A percentile compares a stretch with the other conserved stretches of the same genome.
These are phyloP conservation scores for Xyliphius kryptos DNA, from an alignment of 2,113 vertebrate genomes.

Conservation along the genomic window DNA sequence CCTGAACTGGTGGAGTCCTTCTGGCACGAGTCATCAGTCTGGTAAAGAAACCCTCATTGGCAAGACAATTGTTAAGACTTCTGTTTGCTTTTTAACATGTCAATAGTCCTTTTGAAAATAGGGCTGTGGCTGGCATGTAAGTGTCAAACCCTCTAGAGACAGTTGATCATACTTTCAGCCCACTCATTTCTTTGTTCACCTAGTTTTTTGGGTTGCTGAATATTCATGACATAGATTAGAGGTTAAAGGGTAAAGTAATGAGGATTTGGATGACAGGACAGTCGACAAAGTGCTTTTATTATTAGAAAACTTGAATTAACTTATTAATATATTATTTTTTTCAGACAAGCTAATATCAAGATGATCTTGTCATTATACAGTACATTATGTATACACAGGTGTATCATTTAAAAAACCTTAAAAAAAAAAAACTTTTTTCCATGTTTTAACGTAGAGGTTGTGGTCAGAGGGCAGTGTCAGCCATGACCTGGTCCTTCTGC, in stretches of 20 bases:
- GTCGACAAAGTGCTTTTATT: not conserved
- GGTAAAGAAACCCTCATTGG: conserved; percentile 55
- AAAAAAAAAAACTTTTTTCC: no score
- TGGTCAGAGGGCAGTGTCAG: no score
- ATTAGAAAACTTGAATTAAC: not conserved
- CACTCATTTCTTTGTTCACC: conserved; percentile 24
- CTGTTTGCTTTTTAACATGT: conserved; percentile 68
- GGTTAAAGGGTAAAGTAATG: conserved; percentile 30
- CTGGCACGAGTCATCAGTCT: conserved; percentile 57
- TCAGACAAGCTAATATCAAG: no score
- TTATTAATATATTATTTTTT: no score
- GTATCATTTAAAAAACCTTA: no score
- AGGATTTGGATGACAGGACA: not conserved
- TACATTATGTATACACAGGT: no score
- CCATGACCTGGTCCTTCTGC: no score
- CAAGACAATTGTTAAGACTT: conserved; percentile 60
- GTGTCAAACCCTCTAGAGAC: conserved; percentile 47
- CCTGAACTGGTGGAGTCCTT: conserved; percentile 59
- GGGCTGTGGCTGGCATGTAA: conserved; percentile 32
- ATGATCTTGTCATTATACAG: no score
- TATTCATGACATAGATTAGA: conserved; percentile 32
- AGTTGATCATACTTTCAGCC: conserved; percentile 29
- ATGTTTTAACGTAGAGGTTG: no score
- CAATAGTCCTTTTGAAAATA: conserved; percentile 57
- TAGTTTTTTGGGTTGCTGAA: conserved; percentile 10